Percentiles rank a stretch among this genome's conserved stretches.
Conservation (phyloP, 2,888 invertebrate genomes). For the Scelioninae gen. 1 region DNA sequence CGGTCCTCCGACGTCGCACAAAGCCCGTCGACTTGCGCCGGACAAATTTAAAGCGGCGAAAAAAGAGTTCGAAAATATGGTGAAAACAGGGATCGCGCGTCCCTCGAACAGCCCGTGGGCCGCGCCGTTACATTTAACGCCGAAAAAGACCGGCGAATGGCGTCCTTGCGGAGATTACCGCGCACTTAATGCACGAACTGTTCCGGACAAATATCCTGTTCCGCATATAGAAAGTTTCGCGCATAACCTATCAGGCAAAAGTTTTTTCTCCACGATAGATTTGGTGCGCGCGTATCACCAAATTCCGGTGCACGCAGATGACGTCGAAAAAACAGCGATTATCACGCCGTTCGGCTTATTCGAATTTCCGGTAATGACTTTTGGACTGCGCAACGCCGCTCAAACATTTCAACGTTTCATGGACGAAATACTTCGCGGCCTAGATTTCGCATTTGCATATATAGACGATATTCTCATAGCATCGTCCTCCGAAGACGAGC, state of each 20-base stretch:
- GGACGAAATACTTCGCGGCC: conserved; percentile 71
- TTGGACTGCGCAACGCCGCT: too few relatives aligned
- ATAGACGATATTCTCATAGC: conserved; percentile 78
- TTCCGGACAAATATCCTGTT: conserved; percentile 54
- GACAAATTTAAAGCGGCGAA: conserved; percentile 3
- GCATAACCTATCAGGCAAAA: conserved; percentile 27
- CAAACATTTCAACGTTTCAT: too few relatives aligned
- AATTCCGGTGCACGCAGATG: too few relatives aligned
- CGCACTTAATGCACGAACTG: conserved; percentile 64
- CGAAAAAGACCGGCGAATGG: neutral
- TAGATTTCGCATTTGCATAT: conserved; percentile 78
- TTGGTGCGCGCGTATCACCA: too few relatives aligned
- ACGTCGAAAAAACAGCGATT: too few relatives aligned
- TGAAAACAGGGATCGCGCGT: conserved; percentile 71
- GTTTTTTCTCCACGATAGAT: too few relatives aligned
- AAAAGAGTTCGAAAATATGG: conserved; percentile 7
- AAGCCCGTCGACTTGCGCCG: conserved; percentile 59
- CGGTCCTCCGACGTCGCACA: conserved; percentile 75
- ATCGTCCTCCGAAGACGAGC: conserved; percentile 23
- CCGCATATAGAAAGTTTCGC: conserved; percentile 49
- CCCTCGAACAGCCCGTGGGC: conserved; percentile 79
- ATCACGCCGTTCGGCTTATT: too few relatives aligned
- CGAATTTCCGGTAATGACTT: too few relatives aligned
- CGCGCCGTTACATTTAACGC: conserved; percentile 56
- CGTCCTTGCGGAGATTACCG: conserved; percentile 13